phyloP scores from a whole-genome alignment of 2,888 invertebrate genomes.

The Eilema depressum region DNA sequence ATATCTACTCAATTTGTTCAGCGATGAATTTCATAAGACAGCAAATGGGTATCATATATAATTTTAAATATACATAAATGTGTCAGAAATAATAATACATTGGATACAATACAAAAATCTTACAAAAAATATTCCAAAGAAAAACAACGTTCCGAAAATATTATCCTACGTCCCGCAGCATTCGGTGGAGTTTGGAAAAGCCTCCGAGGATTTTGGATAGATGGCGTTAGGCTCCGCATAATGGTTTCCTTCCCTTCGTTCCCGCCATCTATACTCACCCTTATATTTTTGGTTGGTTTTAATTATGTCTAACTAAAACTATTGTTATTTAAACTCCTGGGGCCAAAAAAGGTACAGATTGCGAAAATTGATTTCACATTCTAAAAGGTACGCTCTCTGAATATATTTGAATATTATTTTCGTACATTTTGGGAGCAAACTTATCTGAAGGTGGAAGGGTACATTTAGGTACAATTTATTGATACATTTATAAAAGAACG shows the following conservation, averaged over 20 bases:
- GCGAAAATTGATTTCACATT: conserved; percentile 38
- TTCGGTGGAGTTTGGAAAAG: conserved; percentile 78
- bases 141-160: conserved; percentile 51
- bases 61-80: conserved; percentile 13
- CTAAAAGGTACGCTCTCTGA: conserved; percentile 56
- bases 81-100: conserved; percentile 15
- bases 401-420: conserved; percentile 66
- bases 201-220: conserved; percentile 84
- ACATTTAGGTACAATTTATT: conserved; percentile 1
- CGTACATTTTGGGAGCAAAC: conserved; percentile 44
- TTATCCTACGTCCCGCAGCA: conserved; percentile 79
- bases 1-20: background rate
- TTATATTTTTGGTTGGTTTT: conserved; percentile 48
- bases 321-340: conserved; percentile 25
- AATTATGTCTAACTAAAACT: conserved; percentile 49
- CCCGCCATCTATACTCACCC: conserved; percentile 52
- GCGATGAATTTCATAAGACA: conserved; percentile 3
- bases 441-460: conserved; percentile 50
- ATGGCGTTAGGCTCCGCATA: conserved; percentile 82
- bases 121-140: conserved; percentile 26
- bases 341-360: conserved; percentile 36
- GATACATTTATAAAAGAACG: conserved; percentile 27
- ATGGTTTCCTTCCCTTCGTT: conserved; percentile 66
- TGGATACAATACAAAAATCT: conserved; percentile 14
- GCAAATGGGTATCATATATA: background rate